Conservation (phyloP, 2,888 invertebrate genomes). For the Ctena decussata region DNA sequence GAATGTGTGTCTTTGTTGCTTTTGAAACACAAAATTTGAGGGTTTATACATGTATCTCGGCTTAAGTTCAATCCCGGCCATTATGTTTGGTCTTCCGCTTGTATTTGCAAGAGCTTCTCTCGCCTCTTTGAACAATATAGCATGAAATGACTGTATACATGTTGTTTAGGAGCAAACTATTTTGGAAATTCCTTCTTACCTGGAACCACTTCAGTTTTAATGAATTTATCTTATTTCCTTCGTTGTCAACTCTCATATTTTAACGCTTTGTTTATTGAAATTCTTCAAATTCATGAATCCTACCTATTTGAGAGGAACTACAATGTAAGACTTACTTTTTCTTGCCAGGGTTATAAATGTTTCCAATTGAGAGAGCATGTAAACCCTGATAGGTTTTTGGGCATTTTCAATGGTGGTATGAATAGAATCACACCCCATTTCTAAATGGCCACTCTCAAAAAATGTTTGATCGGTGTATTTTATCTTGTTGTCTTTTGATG, state of each 20-base stretch:
- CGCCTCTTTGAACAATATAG: background rate
- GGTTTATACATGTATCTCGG: background rate
- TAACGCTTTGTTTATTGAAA: background rate
- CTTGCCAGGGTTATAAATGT: constrained; percentile 17
- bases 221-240: constrained; percentile 5
- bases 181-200: background rate
- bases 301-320: too few relatives aligned
- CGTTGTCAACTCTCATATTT: background rate
- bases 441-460: constrained; percentile 48
- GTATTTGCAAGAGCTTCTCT: background rate
- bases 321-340: constrained; percentile 21
- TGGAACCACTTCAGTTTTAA: constrained; percentile 6
- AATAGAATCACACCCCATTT: constrained; percentile 54
- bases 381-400: too few relatives aligned
- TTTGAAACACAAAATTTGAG: constrained; percentile 10
- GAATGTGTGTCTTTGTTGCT: constrained; percentile 11
- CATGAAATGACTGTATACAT: constrained; percentile 2
- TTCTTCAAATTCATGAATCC: constrained; percentile 14
- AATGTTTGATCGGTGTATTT: too few relatives aligned
- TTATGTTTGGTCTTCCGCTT: background rate
- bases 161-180: too few relatives aligned
- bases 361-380: background rate
- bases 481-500: too few relatives aligned
- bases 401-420: too few relatives aligned
- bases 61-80: background rate